Percentiles rank a stretch among this genome's conserved stretches.
Evolutionary conservation across 2,888 invertebrate genomes (phyloP).

Genomic region (Archips xylosteana): DNA sequence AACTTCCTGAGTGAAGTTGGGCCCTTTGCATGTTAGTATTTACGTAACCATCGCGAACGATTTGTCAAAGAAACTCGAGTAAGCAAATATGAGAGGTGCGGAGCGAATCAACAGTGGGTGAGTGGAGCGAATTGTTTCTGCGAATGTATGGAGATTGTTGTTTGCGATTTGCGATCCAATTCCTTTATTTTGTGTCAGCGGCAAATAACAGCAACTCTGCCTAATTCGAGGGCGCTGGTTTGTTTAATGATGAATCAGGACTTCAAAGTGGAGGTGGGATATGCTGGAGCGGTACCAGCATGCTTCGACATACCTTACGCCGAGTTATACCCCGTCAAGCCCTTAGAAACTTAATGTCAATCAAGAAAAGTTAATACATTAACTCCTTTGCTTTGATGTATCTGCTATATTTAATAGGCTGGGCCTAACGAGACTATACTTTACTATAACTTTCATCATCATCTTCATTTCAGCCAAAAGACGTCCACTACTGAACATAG

Average conservation of each 20-base stretch:
- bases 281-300: neutral
- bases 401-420: too few species aligned
- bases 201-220: conserved; percentile 38
- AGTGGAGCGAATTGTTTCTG: conserved; percentile 52
- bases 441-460: too few species aligned
- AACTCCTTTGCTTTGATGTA: too few species aligned
- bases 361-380: too few species aligned
- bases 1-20: conserved; percentile 50
- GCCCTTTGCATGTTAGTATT: conserved; percentile 51
- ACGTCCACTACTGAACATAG: too few species aligned
- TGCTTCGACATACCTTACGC: neutral
- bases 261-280: conserved; percentile 13
- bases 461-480: too few species aligned
- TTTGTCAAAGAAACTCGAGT: conserved; percentile 69
- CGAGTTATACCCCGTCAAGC: too few species aligned
- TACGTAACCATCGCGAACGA: conserved; percentile 63
- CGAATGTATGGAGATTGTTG: conserved; percentile 46
- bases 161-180: conserved; percentile 42
- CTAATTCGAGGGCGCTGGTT: conserved; percentile 36
- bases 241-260: conserved; percentile 37
- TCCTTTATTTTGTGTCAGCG: conserved; percentile 41
- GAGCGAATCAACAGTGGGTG: conserved; percentile 52
- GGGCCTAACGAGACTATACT: too few species aligned
- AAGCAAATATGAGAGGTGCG: conserved; percentile 57
- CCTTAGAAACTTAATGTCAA: too few species aligned